Evolutionary conservation across 2,888 invertebrate species (phyloP).

Genomic region (Mechanitis messenoides): DNA sequence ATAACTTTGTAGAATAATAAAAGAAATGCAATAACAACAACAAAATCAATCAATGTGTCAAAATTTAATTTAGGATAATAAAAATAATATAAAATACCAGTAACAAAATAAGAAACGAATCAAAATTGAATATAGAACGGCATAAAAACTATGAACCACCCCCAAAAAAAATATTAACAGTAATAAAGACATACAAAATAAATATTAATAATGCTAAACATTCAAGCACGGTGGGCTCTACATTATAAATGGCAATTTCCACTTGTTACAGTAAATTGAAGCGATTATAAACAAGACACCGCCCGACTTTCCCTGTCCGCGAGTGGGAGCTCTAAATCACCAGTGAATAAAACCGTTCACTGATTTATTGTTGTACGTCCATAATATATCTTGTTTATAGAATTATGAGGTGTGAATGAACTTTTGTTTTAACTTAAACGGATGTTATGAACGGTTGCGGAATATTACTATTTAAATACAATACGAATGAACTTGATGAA

Average conservation of each 20-base stretch:
- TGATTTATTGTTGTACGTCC: conserved; percentile 25
- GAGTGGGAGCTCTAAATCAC: conserved; percentile 28
- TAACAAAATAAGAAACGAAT: neutral
- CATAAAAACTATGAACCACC: too few relatives aligned
- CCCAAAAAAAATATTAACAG: too few relatives aligned
- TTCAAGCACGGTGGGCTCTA: conserved; percentile 11
- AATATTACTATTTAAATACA: neutral
- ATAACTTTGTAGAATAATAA: too few relatives aligned
- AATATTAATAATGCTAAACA: conserved; percentile 2
- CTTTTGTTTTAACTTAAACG: neutral
- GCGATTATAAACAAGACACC: conserved; percentile 19
- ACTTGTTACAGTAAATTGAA: conserved; percentile 24
- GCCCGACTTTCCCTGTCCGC: conserved; percentile 26
- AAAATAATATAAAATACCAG: neutral
- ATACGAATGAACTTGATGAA: neutral
- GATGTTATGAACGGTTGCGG: neutral
- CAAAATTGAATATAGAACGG: too few relatives aligned
- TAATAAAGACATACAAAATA: neutral
- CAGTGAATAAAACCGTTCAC: conserved; percentile 24
- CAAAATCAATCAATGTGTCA: too few relatives aligned
- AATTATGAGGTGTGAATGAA: conserved; percentile 4
- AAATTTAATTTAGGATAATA: too few relatives aligned
- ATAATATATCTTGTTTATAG: conserved; percentile 4
- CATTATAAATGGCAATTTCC: conserved; percentile 24
- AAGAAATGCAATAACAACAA: too few relatives aligned